Percentiles rank a stretch among this genome's conserved stretches.
These are phyloP conservation scores for Halcyon chelicuti DNA, from an alignment of 2,797 vertebrate species.

Conservation along the genomic window DNA sequence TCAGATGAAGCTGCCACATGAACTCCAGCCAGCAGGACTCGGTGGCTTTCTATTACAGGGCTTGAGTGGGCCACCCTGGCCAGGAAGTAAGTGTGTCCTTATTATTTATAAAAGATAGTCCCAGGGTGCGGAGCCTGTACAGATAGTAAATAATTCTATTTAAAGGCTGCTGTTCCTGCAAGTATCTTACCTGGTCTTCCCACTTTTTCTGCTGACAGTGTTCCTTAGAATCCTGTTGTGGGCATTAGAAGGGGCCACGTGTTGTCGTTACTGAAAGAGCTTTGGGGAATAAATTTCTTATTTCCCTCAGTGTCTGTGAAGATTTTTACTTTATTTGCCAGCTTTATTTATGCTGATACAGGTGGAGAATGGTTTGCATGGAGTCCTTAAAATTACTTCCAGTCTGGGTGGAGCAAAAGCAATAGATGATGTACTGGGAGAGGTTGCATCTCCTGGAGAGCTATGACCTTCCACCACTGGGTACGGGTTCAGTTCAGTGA, in stretches of 20 bases:
- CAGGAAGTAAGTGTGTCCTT: neutral
- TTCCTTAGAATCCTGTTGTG: neutral
- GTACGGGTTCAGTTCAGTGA: neutral
- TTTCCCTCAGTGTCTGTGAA: neutral
- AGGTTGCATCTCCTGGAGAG: neutral
- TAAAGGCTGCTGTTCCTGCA: neutral
- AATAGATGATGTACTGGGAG: neutral
- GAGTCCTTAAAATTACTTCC: neutral
- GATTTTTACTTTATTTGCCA: neutral
- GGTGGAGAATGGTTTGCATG: neutral
- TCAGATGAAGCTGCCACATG: neutral
- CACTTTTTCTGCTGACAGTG: neutral
- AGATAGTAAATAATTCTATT: neutral
- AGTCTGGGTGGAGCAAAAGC: neutral
- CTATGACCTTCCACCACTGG: neutral
- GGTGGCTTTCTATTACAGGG: neutral
- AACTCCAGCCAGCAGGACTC: neutral
- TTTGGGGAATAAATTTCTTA: neutral
- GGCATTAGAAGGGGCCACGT: neutral
- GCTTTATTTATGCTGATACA: neutral
- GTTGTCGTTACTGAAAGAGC: neutral
- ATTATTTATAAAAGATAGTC: neutral
- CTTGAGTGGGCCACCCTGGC: neutral
- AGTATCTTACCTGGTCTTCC: neutral
- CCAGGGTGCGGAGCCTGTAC: neutral